phyloP scores from a whole-genome alignment of 1,140 invertebrate species.

The Polypedilum vanderplanki region DNA sequence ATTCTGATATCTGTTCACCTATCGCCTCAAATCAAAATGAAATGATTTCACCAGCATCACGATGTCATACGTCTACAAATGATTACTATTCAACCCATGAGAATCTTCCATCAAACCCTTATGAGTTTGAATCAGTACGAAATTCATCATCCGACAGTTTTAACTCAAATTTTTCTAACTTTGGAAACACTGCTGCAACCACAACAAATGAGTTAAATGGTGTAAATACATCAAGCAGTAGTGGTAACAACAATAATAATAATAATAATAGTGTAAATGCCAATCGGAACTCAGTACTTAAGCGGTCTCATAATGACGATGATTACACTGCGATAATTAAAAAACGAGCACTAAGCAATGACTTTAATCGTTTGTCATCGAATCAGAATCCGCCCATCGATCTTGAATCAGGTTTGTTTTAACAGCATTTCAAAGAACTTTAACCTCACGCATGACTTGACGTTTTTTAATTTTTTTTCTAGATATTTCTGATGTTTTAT shows the following conservation, averaged over 20 bases:
- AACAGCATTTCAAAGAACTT: too few species aligned
- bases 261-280: neutral
- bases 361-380: neutral
- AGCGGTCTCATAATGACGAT: neutral
- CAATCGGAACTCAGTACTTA: neutral
- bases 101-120: neutral
- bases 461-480: too few species aligned
- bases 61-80: neutral
- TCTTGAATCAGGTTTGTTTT: neutral
- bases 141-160: conserved; percentile 1
- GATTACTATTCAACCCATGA: neutral
- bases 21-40: neutral
- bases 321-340: neutral
- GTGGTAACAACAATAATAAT: neutral
- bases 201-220: conserved; percentile 17
- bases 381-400: neutral
- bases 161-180: neutral
- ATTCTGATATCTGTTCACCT: conserved; percentile 1
- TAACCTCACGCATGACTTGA: too few species aligned
- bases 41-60: neutral
- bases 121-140: neutral
- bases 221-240: conserved; percentile 5
- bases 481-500: neutral
- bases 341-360: neutral
- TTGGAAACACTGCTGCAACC: neutral